phyloP scores from a whole-genome alignment of 2,888 invertebrate species.

The Acanthosepion lycidas region DNA sequence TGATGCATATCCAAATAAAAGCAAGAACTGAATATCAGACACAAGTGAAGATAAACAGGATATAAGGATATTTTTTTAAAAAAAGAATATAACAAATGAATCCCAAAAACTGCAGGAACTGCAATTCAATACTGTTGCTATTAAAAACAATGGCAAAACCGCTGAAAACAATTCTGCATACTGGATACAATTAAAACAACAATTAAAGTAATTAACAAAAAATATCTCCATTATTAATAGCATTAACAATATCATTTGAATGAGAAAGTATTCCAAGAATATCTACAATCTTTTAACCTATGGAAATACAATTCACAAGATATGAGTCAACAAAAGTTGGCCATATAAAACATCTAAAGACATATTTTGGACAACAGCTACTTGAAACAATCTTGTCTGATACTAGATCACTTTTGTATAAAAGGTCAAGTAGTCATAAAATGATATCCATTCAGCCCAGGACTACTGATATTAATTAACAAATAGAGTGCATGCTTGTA shows the following conservation, averaged over 20 bases:
- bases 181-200: not conserved
- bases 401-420: not conserved
- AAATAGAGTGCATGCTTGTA: too few relatives aligned
- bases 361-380: not conserved
- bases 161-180: not conserved
- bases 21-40: not conserved
- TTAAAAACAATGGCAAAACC: not conserved
- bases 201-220: too few relatives aligned
- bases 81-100: not conserved
- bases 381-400: not conserved
- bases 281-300: not conserved
- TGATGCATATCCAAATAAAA: conserved; percentile 23
- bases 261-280: too few relatives aligned
- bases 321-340: not conserved
- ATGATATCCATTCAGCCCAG: not conserved
- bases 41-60: not conserved
- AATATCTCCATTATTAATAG: too few relatives aligned
- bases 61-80: not conserved
- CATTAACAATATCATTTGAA: too few relatives aligned
- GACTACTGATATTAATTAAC: not conserved
- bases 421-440: not conserved
- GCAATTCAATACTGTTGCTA: not conserved
- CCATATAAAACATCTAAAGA: not conserved
- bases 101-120: not conserved
- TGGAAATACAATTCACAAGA: not conserved